Evolutionary conservation across 2,888 invertebrate species (phyloP), one percentile per base, ranked within the genome.

Genomic region (Agrochola litura): DNA sequence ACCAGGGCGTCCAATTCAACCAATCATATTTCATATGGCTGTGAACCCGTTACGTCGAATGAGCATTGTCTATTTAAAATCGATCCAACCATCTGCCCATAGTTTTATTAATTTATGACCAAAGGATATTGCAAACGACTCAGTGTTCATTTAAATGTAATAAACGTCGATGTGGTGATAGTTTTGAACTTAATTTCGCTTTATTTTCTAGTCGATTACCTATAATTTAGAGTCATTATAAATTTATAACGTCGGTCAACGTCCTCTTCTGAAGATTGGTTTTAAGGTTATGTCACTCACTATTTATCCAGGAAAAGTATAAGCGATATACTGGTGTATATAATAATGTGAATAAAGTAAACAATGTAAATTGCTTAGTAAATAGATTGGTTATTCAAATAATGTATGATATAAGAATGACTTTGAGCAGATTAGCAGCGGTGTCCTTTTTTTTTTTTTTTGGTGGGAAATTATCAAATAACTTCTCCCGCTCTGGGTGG

Each of bases 11-110:
- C 69, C 77, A 81, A 86, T 84, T 82, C 63, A 56, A 61, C 69
- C 76, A 84, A 86, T 83, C 25, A 79, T 79, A 41, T 58, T n/a
- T 58, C 73, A 63, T 43, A 76, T 66, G 64, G 14, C 19, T 73
- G 16, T 58, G 79, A 80, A 81, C 71, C 73, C 61, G 60, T 71
- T 77, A 76, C n/a, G 74, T 83, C 79, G 71, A 87, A 64, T 77
- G 78, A 84, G 80, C 82, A 84, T 81, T 75, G 73, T 84, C 87
- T 86, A 89, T 92, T 91, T 90, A 91, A 86, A 91, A 91, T 81
- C 89, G 74, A 90, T 85, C 70, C 30, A 77, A 66, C 46, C 86
- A 82, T 88, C 65, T 75, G 78, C 68, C 56, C 69, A 78, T 65
- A 14, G 74, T 22, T 0, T 83, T 82, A 86, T 89, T 75, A 83